Percentiles rank a stretch among this genome's conserved stretches.
Conservation (phyloP, 1,140 invertebrate genomes). For the Choristoneura fumiferana region DNA sequence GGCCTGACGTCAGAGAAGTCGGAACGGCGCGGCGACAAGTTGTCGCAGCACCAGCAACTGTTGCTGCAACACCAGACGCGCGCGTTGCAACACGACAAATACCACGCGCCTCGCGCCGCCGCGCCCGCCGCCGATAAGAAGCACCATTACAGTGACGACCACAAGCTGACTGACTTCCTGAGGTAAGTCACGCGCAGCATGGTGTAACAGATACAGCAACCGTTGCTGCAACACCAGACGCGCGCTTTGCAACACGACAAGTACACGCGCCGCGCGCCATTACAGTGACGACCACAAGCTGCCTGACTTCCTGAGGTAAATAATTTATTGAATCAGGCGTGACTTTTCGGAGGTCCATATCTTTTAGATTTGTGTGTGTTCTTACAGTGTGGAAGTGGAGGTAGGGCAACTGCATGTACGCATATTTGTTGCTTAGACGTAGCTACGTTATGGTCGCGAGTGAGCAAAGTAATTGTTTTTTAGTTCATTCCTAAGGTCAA, state of each 20-base stretch:
- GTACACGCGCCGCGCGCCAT: conserved; percentile 72
- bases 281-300: conserved; percentile 73
- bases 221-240: no score
- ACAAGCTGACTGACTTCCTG: conserved; percentile 75
- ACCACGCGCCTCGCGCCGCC: conserved; percentile 43
- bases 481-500: no score
- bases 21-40: conserved; percentile 61
- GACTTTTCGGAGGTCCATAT: no score
- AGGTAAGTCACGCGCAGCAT: conserved; percentile 54
- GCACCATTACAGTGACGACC: conserved; percentile 72
- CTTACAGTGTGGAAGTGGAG: no score
- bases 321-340: no score
- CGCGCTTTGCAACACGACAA: conserved; percentile 39
- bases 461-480: no score
- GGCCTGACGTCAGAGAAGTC: conserved; percentile 60
- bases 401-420: no score
- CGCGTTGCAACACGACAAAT: conserved; percentile 61
- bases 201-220: neutral
- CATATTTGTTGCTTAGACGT: no score
- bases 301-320: conserved; percentile 74
- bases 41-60: conserved; percentile 66
- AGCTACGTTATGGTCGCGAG: no score
- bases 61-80: conserved; percentile 58
- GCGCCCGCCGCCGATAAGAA: conserved; percentile 57
- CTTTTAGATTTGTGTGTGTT: no score